phyloP scores from a whole-genome alignment of 2,797 vertebrate genomes.

The Fundulus diaphanus region DNA sequence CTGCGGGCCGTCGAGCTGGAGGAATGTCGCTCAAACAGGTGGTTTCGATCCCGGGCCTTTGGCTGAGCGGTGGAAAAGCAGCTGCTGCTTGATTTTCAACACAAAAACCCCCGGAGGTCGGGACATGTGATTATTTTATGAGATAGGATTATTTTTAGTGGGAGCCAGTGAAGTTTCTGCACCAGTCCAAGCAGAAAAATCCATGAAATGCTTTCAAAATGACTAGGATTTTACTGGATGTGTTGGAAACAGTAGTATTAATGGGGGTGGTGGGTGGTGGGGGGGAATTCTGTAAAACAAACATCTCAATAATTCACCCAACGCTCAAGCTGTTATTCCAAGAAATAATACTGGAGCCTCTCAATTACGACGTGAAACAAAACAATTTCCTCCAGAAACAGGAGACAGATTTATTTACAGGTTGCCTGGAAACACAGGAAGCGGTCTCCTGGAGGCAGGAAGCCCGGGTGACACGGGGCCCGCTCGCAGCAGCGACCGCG shows the following conservation, averaged over 20 bases:
- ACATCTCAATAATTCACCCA: conserved; percentile 25
- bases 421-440: conserved; percentile 77
- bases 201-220: not conserved
- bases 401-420: conserved; percentile 79
- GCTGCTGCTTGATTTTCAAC: conserved; percentile 18
- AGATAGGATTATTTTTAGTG: not conserved
- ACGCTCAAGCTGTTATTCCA: conserved; percentile 41
- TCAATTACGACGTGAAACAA: conserved; percentile 64
- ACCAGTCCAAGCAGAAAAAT: not conserved
- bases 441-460: conserved; percentile 48
- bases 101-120: conserved; percentile 17
- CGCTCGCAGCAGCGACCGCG: conserved; percentile 42
- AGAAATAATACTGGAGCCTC: conserved; percentile 48
- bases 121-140: conserved; percentile 5
- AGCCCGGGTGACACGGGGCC: conserved; percentile 50
- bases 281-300: conserved; percentile 1
- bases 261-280: conserved; percentile 15
- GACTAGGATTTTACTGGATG: not conserved
- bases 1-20: conserved; percentile 38
- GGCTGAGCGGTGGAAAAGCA: conserved; percentile 39
- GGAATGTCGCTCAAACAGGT: conserved; percentile 68
- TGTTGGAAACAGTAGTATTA: not conserved
- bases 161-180: not conserved
- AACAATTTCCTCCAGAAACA: conserved; percentile 74
- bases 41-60: conserved; percentile 66